These are phyloP conservation scores for Drosophila pectinifera DNA, from an alignment of 1,140 invertebrate species.

Conservation along the genomic window DNA sequence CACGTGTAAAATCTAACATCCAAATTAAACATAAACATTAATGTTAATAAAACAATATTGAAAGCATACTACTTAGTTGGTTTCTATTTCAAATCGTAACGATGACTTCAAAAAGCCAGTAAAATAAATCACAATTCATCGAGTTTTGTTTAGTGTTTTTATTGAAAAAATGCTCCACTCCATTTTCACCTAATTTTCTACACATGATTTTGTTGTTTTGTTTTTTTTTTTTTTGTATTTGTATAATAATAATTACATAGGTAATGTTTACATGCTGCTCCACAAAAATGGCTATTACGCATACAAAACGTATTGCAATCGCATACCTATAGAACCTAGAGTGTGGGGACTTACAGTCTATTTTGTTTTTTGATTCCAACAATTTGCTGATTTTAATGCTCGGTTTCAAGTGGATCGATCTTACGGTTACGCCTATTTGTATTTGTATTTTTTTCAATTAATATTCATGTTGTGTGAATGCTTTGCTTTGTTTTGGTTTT, in stretches of 20 bases:
- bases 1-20: constrained; percentile 76
- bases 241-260: constrained; percentile 80
- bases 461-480: constrained; percentile 47
- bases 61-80: constrained; percentile 17
- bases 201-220: constrained; percentile 63
- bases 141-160: constrained; percentile 72
- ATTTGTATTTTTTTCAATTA: constrained; percentile 22
- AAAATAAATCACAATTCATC: background rate
- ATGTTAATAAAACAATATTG: constrained; percentile 74
- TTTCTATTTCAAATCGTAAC: too few relatives aligned
- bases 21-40: constrained; percentile 63
- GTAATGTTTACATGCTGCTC: constrained; percentile 76
- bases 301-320: constrained; percentile 79
- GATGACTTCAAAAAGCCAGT: too few relatives aligned
- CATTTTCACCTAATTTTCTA: constrained; percentile 82
- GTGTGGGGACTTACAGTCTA: constrained; percentile 76
- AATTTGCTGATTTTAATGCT: constrained; percentile 55
- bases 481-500: constrained; percentile 24
- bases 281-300: constrained; percentile 78
- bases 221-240: constrained; percentile 39
- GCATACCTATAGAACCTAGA: constrained; percentile 70
- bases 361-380: constrained; percentile 64
- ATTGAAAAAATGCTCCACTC: constrained; percentile 83
- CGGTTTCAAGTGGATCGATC: constrained; percentile 49
- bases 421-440: constrained; percentile 37